Evolutionary conservation across 2,888 invertebrate genomes (phyloP), one percentile per base, ranked within the genome.

Genomic region (Ryuthela nishihirai): DNA sequence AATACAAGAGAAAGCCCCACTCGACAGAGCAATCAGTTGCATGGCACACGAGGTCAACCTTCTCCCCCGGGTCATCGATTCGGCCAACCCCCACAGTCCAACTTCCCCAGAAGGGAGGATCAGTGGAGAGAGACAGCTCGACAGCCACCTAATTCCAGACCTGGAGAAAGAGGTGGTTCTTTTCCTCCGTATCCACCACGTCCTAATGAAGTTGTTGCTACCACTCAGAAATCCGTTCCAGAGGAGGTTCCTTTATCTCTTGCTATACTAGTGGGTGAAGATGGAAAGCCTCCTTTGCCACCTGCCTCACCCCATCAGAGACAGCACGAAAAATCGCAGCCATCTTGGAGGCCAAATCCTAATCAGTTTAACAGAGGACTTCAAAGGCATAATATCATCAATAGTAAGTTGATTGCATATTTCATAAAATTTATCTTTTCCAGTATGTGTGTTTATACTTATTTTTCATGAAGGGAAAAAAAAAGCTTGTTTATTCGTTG

Each of bases 171-270:
- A 24, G 35, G 35, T 20, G 32, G 24, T 5, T 40, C 40, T 4
- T 54, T 48, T 39, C 59, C 59, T 17, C 60, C 24, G 12, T 36
- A 23, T 17, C 34, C 39, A 12, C 52, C 44, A 15, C 48, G 43
- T 6, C 52, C 56, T 15, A 54, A 42, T 36, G 63, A 61, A 41
- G 47, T 52, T 26, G 48, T 64, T 9, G 54, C 52, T n/a, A 49
- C 56, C 3, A 61, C 58, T 10, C 49, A 62, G 25, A 58, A 54
- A 26, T 47, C 59, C 12, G 47, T 61, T 43, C 61, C 65, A 23
- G 64, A 67, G 48, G 68, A 69, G 46, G 62, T 69, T 18, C 69
- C 69, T 23, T 53, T 69, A 7, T 66, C 69, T 6, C 53, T 69
- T 21, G 66, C 69, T 2, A 59, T 69, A 35, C 61, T 67, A 36